Evolutionary conservation across 2,888 invertebrate genomes (phyloP).

Genomic region (Ichneumon xanthorius): DNA sequence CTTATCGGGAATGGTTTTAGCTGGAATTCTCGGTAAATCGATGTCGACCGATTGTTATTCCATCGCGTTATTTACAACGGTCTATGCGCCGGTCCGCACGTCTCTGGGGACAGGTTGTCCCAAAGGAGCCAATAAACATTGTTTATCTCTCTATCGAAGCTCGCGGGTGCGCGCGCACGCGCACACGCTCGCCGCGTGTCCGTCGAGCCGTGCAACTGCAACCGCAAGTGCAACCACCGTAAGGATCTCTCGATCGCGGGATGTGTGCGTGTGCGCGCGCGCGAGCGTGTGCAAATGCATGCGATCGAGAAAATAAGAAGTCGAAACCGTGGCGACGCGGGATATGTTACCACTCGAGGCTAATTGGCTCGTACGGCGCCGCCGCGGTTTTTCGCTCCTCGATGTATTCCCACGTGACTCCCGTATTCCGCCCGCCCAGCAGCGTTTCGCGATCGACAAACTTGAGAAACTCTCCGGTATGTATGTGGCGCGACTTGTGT

Average conservation of each 20-base stretch:
- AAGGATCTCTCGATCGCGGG: constrained; percentile 25
- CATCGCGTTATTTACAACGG: constrained; percentile 52
- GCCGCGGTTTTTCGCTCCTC: constrained; percentile 61
- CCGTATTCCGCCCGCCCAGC: constrained; percentile 25
- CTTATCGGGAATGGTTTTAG: constrained; percentile 32
- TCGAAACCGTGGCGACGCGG: constrained; percentile 42
- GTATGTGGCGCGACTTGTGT: background rate
- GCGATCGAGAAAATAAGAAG: constrained; percentile 45
- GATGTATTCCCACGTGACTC: constrained; percentile 55
- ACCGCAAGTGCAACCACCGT: constrained; percentile 31
- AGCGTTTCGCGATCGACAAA: constrained; percentile 39
- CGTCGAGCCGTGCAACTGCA: constrained; percentile 44
- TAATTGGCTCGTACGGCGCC: constrained; percentile 64
- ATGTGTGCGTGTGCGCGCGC: no score
- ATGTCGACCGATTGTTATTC: constrained; percentile 59
- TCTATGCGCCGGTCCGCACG: constrained; percentile 41
- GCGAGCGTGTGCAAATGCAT: constrained; percentile 19
- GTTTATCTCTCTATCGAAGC: constrained; percentile 66
- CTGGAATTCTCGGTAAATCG: constrained; percentile 44
- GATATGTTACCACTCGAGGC: constrained; percentile 55
- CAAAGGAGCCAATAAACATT: constrained; percentile 67
- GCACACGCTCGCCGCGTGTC: constrained; percentile 28
- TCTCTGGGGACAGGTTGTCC: constrained; percentile 66
- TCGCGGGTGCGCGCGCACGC: background rate
- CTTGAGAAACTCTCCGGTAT: constrained; percentile 42